Base-by-base conservation (phyloP, 2,113 vertebrate genomes). In the Trematomus loennbergii region DNA sequence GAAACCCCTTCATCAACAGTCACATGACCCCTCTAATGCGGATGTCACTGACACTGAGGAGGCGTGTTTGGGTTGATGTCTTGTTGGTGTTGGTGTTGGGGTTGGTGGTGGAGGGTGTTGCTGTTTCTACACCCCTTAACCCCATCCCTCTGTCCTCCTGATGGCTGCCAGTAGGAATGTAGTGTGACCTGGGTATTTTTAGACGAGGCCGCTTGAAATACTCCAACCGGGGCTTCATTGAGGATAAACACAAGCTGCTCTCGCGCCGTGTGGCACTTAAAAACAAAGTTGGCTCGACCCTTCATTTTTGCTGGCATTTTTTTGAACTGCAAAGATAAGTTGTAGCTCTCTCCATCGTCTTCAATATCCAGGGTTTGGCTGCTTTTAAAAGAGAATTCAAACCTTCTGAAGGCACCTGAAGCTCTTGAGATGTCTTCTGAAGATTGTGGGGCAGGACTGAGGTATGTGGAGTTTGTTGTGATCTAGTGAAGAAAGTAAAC, bases 101-200 rank as follows among this genome's bases (percentile, higher is more conserved):
- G 59, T 22, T 60, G 74, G 33, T 81, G 59, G 53, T 12, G 11
- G 48, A 33, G 66, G 67, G 54, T 65, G 78, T 67, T 66, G 57
- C 52, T 78, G 60, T 67, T 36, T 55, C 64, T 22, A 9, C 54
- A 72, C 36, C 40, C 65, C 52, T 1, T 6, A 29, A 1, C 43
- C 87, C 64, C 50, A 13, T 72, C 73, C 57, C 58, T 78, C 75
- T 83, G 79, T 82, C 65, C 76, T 73, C 83, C 79, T 89, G 75
- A 83, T 94, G 94, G 91, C 87, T 73, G 91, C 87, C 53, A 81
- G 65, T 8, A 73, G 94, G 95, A 96, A 95, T 95, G 94, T 94
- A 93, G 95, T 96, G 96, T 90, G 95, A 96, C 96, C 91, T 81
- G 62, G 93, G 95, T 98, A 97, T 98, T 97, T 97, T 96, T 97